Conservation (phyloP, 2,797 vertebrate species). For the Miichthys miiuy region DNA sequence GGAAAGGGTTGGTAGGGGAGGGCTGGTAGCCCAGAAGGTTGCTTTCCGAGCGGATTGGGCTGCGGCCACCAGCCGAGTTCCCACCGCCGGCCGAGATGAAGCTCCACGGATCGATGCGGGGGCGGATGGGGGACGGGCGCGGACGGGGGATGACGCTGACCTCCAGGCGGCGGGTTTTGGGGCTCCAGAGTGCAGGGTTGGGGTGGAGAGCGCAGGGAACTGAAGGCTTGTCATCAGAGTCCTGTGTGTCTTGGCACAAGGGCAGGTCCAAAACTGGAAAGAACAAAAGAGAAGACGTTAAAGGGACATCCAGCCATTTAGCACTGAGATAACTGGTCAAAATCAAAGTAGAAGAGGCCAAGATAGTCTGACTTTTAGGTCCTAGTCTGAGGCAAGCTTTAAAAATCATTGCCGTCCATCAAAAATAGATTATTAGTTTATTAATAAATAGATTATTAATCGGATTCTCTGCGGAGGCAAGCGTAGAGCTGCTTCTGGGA, state of each 20-base stretch:
- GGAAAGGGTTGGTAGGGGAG: constrained; percentile 86
- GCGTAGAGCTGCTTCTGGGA: too few species aligned
- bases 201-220: constrained; percentile 73
- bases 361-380: not conserved
- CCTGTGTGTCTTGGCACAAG: constrained; percentile 84
- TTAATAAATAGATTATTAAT: too few species aligned
- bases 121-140: constrained; percentile 89
- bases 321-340: not conserved
- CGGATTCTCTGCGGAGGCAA: too few species aligned
- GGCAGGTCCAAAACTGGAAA: constrained; percentile 84
- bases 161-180: constrained; percentile 87
- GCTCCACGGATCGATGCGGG: constrained; percentile 93
- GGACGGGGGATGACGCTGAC: constrained; percentile 89
- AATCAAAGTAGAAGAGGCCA: not conserved
- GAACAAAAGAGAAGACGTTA: constrained; percentile 26
- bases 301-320: not conserved
- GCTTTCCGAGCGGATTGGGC: constrained; percentile 68
- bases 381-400: not conserved
- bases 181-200: constrained; percentile 84
- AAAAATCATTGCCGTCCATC: not conserved
- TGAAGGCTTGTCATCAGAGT: constrained; percentile 79
- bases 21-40: constrained; percentile 78
- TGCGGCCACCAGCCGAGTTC: constrained; percentile 45
- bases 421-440: too few species aligned
- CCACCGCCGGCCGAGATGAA: constrained; percentile 86